Percentiles rank a stretch among this genome's conserved stretches.
These are phyloP conservation scores for Tetraodon nigroviridis DNA, from an alignment of 2,113 vertebrate genomes.

Conservation along the genomic window DNA sequence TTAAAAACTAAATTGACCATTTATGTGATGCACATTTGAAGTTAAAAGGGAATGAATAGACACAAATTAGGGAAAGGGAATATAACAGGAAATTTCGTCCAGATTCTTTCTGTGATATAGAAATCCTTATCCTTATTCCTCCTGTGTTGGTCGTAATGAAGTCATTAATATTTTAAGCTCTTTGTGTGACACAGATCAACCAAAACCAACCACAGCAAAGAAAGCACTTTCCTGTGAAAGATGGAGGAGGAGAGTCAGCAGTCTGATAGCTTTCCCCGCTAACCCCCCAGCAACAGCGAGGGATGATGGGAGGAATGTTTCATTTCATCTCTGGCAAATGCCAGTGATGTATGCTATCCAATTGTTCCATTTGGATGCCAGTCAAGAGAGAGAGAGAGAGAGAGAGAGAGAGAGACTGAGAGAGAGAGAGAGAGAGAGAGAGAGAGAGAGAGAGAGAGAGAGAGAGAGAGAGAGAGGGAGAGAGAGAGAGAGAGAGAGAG, in stretches of 20 bases:
- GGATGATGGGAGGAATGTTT: slow-evolving; percentile 58
- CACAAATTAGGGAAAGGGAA: slow-evolving; percentile 11
- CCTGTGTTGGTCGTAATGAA: slow-evolving; percentile 49
- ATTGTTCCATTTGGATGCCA: slow-evolving; percentile 65
- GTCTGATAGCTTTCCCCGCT: slow-evolving; percentile 21
- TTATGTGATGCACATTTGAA: too few species aligned
- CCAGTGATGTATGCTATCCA: slow-evolving; percentile 60
- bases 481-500: neutral
- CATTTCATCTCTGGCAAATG: slow-evolving; percentile 53
- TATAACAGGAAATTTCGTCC: slow-evolving; percentile 15
- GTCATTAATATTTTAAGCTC: slow-evolving; percentile 56
- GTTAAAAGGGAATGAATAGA: too few species aligned
- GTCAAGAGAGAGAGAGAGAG: slow-evolving; percentile 34
- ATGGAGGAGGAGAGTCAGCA: neutral
- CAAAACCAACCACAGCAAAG: slow-evolving; percentile 10
- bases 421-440: neutral
- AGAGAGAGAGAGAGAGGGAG: neutral
- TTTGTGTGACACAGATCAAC: slow-evolving; percentile 35
- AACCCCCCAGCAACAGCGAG: slow-evolving; percentile 39
- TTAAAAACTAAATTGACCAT: too few species aligned
- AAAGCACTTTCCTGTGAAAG: slow-evolving; percentile 11
- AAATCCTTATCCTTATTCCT: slow-evolving; percentile 36
- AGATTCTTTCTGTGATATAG: slow-evolving; percentile 3
- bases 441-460: slow-evolving; percentile 18
- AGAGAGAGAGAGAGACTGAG: neutral